phyloP scores from a whole-genome alignment of 2,797 vertebrate genomes.

The Enteromius viviparus region DNA sequence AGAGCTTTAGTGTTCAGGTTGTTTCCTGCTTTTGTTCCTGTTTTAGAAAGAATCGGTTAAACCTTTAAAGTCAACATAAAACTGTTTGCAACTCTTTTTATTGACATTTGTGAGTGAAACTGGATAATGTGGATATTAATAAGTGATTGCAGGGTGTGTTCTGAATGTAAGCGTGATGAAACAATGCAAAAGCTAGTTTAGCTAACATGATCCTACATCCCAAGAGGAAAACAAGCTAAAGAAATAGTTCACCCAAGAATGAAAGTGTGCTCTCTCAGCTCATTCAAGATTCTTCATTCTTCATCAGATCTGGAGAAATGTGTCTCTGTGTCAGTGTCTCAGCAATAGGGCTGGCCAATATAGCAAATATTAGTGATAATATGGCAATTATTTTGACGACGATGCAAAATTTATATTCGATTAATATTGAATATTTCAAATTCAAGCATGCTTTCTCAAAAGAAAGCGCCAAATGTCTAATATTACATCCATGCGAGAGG shows the following conservation, averaged over 20 bases:
- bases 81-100: neutral
- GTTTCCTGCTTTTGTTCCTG: constrained; percentile 7
- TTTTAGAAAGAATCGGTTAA: constrained; percentile 1
- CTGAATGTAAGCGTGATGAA: neutral
- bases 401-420: too few relatives aligned
- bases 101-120: neutral
- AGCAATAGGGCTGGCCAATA: too few relatives aligned
- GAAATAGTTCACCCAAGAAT: neutral
- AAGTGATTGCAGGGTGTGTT: neutral
- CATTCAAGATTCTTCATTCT: too few relatives aligned
- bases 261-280: neutral
- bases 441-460: too few relatives aligned
- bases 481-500: too few relatives aligned
- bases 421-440: too few relatives aligned
- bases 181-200: neutral
- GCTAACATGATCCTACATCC: neutral
- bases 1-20: neutral
- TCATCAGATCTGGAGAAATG: too few relatives aligned
- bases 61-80: neutral
- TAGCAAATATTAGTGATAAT: too few relatives aligned
- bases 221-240: neutral
- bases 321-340: too few relatives aligned
- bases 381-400: too few relatives aligned
- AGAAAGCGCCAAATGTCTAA: too few relatives aligned
- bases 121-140: too few relatives aligned